Base-by-base conservation (phyloP, 2,797 vertebrate species). In the Potorous gilbertii region DNA sequence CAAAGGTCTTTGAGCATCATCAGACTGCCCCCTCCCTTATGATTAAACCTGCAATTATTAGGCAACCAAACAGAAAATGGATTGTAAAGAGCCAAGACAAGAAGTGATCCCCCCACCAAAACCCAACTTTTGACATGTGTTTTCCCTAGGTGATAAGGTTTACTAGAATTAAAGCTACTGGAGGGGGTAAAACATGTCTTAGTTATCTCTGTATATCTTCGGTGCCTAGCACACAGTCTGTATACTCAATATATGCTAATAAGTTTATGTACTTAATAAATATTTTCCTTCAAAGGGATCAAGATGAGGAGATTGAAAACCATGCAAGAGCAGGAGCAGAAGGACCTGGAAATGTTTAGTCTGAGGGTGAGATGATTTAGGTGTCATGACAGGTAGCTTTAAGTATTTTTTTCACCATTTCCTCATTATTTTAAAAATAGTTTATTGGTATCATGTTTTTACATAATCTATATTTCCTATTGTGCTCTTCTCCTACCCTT, bases 31-130 rank as follows among this genome's bases (percentile, higher is more conserved):
- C 21, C n/a, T 3, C 16, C 6, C n/a, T 18, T 21, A 27, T 24
- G 18, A 2, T 8, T 21, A 81, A 46, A 81, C 21, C 8, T 81
- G n/a, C 0, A 1, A 27, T 81, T 46, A 81, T 81, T 81, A 27
- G 40, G 74, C 74, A 81, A 2, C 18, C 74, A 81, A 46, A 21
- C 46, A 40, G 40, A 81, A 5, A 9, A 74, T 74, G 40, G n/a
- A 24, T 40, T 81, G 21, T 46, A 27, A 81, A 81, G 40, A 8
- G 21, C 4, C n/a, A 81, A 46, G 74, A 40, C 21, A 81, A 46
- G n/a, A 81, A 81, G 40, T 8, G 8, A 9, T 0, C 8, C 2
- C 3, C 2, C 8, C n/a, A n/a, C 74, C 2, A 0, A 3, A 81
- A 81, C 0, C 40, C 74, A 81, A 46, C 21, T 46, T 46, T 81